Percentiles rank a stretch among this genome's conserved stretches.
These are phyloP conservation scores for Phymastichus coffea DNA, from an alignment of 1,140 invertebrate genomes.

Conservation along the genomic window DNA sequence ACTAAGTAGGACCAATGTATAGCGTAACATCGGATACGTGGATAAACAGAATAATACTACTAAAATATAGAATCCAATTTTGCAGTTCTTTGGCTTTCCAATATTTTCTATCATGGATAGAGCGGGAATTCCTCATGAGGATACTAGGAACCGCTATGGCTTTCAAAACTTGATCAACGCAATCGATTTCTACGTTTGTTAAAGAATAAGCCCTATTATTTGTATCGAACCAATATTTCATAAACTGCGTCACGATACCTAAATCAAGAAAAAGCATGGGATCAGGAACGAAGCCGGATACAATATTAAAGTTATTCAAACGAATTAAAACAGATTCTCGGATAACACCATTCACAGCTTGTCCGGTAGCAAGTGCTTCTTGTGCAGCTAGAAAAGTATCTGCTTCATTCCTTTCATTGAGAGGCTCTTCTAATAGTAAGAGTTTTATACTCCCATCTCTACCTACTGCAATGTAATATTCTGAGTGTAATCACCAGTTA, in stretches of 20 bases:
- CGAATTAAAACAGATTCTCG: neutral
- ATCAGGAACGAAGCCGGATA: constrained; percentile 19
- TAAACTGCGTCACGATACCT: constrained; percentile 8
- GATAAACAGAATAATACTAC: neutral
- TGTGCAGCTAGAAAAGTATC: neutral
- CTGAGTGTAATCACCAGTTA: constrained; percentile 5
- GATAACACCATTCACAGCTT: neutral
- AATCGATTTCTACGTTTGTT: neutral
- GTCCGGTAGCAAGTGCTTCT: neutral
- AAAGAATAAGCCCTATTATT: neutral
- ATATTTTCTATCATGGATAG: neutral
- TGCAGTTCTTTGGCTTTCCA: constrained; percentile 14
- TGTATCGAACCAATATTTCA: neutral
- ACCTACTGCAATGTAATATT: neutral
- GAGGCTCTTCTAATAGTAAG: neutral
- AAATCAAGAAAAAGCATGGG: constrained; percentile 3
- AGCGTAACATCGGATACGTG: neutral
- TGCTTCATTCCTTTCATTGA: neutral
- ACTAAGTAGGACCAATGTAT: too few species aligned
- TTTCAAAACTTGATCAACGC: neutral
- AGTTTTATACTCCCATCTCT: neutral
- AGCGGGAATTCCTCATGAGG: neutral
- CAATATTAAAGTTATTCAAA: constrained; percentile 5
- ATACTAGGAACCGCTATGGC: neutral
- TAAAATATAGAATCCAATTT: constrained; percentile 15